Conservation (phyloP, 2,797 vertebrate genomes). For the Phrynocephalus forsythii region DNA sequence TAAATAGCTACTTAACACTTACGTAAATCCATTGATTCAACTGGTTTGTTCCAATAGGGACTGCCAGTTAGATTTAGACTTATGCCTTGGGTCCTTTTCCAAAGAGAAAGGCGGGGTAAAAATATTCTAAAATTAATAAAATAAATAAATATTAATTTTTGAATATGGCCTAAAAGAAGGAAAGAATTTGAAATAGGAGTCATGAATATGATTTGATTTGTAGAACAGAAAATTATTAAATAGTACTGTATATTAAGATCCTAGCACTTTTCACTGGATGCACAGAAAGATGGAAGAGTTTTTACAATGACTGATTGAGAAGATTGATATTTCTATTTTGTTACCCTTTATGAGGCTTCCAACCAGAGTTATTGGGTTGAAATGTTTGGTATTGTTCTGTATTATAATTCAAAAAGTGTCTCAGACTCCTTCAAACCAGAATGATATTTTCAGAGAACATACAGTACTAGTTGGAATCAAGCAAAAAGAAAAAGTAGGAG, state of each 20-base stretch:
- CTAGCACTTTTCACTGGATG: neutral
- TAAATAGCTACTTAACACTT: neutral
- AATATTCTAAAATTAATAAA: no score
- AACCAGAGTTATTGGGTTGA: neutral
- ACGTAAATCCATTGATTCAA: no score
- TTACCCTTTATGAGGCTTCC: neutral
- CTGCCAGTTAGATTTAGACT: no score
- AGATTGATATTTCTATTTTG: neutral
- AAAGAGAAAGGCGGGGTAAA: no score
- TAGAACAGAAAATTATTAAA: neutral
- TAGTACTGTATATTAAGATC: neutral
- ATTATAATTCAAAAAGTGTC: neutral
- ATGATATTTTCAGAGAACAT: slow-evolving; percentile 9
- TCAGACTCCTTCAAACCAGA: neutral
- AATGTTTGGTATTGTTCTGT: neutral
- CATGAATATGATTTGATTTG: neutral
- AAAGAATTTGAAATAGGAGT: neutral
- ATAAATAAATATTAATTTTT: no score
- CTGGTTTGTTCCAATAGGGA: no score
- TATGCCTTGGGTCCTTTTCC: no score
- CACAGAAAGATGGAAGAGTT: neutral
- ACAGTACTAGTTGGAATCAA: neutral
- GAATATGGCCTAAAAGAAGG: no score
- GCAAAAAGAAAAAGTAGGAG: slow-evolving; percentile 18
- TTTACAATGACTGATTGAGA: neutral